Conservation (phyloP, 2,113 vertebrate genomes). For the Cettia cetti region DNA sequence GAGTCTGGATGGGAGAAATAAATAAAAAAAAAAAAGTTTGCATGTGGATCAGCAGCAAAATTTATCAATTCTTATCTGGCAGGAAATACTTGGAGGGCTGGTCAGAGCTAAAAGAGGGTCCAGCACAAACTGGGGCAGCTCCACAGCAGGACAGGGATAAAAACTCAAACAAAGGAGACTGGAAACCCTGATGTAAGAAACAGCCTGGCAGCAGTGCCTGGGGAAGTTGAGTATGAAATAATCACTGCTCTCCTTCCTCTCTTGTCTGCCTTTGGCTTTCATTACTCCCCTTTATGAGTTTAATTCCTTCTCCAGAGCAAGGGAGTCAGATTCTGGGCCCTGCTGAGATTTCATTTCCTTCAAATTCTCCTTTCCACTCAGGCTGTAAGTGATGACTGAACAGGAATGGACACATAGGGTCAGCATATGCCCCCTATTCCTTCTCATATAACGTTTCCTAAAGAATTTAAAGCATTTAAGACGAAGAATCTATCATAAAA, state of each 20-base stretch:
- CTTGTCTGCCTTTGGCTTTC: background rate
- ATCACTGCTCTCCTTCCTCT: background rate
- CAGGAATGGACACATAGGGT: accelerated
- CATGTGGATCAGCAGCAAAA: background rate
- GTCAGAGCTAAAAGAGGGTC: background rate
- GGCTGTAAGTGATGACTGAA: background rate
- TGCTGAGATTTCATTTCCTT: slow-evolving; percentile 12
- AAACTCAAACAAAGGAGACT: background rate
- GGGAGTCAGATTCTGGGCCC: background rate
- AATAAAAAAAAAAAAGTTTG: background rate
- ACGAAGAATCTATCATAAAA: background rate
- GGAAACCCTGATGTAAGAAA: background rate
- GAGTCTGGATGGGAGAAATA: background rate
- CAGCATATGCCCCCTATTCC: background rate
- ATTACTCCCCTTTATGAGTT: background rate
- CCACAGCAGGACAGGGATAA: background rate
- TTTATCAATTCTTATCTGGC: background rate
- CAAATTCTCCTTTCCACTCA: background rate
- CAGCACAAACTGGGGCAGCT: background rate
- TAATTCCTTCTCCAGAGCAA: background rate
- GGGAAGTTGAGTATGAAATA: background rate
- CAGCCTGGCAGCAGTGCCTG: background rate
- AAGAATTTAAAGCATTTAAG: background rate
- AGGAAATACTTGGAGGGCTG: background rate
- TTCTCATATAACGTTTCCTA: background rate